Evolutionary conservation across 2,888 invertebrate genomes (phyloP), one percentile per base, ranked within the genome.

Genomic region (Dinocampus coccinellae): DNA sequence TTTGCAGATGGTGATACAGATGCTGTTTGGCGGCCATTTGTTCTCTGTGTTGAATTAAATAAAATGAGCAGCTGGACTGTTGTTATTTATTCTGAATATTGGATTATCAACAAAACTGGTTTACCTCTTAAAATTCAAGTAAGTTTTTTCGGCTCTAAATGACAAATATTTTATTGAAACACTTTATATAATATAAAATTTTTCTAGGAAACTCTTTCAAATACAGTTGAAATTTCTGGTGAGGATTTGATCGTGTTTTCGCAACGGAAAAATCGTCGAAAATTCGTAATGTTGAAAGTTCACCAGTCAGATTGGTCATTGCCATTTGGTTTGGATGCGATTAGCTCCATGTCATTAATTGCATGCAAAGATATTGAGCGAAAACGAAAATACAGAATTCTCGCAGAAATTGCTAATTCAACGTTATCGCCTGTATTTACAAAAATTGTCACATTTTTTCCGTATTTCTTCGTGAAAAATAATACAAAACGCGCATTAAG

Each of bases 41-140:
- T 91, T 24, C 89, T 95, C 61, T 92, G 92, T 81, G 91, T 94
- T 33, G 91, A 92, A 76, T 89, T 93, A 22, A 92, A 92, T 72
- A 89, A 92, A 65, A 89, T 89, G 42, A 90, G 91, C 64, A 90
- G 91, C 78, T 91, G 92, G 87, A 91, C 92, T 75, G 86, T 95
- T 67, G 90, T 90, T 81, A 89, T 95, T 81, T 93, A 94, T 84
- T 92, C 95, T 1, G 94, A 95, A 16, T 96, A 94, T 86, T 97
- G 97, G 96, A 90, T 97, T 81, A 92, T 97, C 76, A 97, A 97
- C 88, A 95, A 95, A 88, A 94, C 95, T 3, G 94, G 94, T 13
- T 88, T 97, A 74, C 95, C 96, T 2, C 86, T 97, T 76, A 93
- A 93, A 85, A 90, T 95, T 76, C 93, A 94, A 90, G 95, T 94